Evolutionary conservation across 2,797 vertebrate species (phyloP).

Genomic region (Coreius guichenoti): DNA sequence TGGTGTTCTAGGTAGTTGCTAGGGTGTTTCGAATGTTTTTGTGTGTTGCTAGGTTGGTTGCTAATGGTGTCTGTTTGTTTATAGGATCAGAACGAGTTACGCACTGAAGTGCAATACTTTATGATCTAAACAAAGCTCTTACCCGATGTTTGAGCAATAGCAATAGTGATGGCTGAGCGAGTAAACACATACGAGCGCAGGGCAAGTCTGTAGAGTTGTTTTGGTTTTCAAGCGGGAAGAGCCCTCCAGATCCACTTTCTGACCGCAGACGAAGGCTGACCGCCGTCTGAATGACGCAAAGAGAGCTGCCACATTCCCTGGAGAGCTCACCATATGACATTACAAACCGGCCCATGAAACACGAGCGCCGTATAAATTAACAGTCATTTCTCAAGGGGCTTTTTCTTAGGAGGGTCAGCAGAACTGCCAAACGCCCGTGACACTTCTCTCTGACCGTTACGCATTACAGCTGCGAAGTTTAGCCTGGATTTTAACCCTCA

Average conservation of each 20-base stretch:
- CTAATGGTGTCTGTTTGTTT: not conserved
- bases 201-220: not conserved
- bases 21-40: not conserved
- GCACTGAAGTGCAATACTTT: not conserved
- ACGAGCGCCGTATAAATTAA: slow-evolving; percentile 67
- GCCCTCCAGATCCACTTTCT: slow-evolving; percentile 16
- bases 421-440: slow-evolving; percentile 41
- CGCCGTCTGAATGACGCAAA: slow-evolving; percentile 73
- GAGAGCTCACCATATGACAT: slow-evolving; percentile 74
- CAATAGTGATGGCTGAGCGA: not conserved
- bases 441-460: not conserved
- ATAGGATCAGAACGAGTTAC: not conserved
- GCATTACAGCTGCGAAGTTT: slow-evolving; percentile 4
- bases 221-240: slow-evolving; percentile 33
- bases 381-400: slow-evolving; percentile 67
- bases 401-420: slow-evolving; percentile 28
- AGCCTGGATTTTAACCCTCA: slow-evolving; percentile 1
- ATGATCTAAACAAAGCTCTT: not conserved
- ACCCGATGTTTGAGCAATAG: not conserved
- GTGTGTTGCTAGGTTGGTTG: not conserved
- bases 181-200: not conserved
- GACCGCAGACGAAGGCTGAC: slow-evolving; percentile 54
- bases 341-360: slow-evolving; percentile 71
- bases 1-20: not conserved
- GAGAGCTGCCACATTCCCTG: slow-evolving; percentile 79